Percentiles rank a stretch among this genome's conserved stretches.
These are phyloP conservation scores for Parascotia fuliginaria DNA, from an alignment of 2,888 invertebrate genomes.

Conservation along the genomic window DNA sequence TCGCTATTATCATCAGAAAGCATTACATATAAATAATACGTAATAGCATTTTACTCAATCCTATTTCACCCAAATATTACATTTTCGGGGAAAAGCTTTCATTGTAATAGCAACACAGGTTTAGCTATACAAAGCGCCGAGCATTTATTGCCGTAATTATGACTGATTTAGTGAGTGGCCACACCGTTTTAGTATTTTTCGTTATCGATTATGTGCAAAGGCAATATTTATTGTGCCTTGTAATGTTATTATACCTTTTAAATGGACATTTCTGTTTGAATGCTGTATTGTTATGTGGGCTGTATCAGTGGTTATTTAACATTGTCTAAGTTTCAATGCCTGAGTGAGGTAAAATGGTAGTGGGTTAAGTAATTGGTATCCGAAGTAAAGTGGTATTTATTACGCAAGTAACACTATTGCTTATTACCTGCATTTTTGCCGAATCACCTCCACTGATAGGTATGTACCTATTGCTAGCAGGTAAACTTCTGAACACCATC, in stretches of 20 bases:
- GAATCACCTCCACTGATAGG: too few relatives aligned
- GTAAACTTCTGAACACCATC: too few relatives aligned
- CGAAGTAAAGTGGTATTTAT: too few relatives aligned
- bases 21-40: not conserved
- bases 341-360: too few relatives aligned
- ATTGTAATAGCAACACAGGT: conserved; percentile 18
- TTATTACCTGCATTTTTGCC: too few relatives aligned
- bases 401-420: too few relatives aligned
- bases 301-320: not conserved
- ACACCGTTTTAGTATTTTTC: conserved; percentile 32
- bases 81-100: not conserved
- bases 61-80: not conserved
- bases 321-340: too few relatives aligned
- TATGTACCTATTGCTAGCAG: too few relatives aligned
- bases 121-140: conserved; percentile 29
- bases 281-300: not conserved
- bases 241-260: conserved; percentile 29
- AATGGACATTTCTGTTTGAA: not conserved
- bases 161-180: conserved; percentile 51
- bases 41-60: not conserved
- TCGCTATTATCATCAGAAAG: not conserved
- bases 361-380: too few relatives aligned
- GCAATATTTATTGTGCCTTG: conserved; percentile 28
- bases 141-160: conserved; percentile 54
- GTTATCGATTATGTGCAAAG: conserved; percentile 36